Conservation (phyloP, 2,113 vertebrate genomes). For the Peromyscus maniculatus region DNA sequence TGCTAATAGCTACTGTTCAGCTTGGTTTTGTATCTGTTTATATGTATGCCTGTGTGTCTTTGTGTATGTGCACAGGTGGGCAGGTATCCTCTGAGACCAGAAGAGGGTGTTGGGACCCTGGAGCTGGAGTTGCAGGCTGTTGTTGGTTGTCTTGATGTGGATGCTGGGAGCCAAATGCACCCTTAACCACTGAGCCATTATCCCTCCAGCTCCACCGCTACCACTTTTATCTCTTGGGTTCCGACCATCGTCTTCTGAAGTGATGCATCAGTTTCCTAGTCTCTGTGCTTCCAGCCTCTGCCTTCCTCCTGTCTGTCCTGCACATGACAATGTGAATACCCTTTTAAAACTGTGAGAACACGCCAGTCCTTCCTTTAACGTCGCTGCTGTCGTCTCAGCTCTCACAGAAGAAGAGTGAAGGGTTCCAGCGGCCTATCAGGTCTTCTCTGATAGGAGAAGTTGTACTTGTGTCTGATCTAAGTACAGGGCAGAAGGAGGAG, state of each 20-base stretch:
- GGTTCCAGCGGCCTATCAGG: background rate
- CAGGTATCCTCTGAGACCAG: background rate
- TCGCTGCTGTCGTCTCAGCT: background rate
- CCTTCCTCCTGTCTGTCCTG: background rate
- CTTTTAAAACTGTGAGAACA: constrained; percentile 29
- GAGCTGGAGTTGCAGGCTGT: background rate
- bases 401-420: background rate
- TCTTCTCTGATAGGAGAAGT: background rate
- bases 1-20: background rate
- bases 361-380: background rate
- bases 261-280: background rate
- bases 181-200: background rate
- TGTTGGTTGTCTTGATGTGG: background rate
- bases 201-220: background rate
- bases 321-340: background rate
- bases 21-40: background rate
- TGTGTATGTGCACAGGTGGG: background rate
- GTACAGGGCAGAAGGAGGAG: background rate
- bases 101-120: background rate
- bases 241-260: background rate
- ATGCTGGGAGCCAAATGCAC: background rate
- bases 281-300: constrained; percentile 1
- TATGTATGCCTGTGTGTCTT: background rate
- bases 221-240: background rate
- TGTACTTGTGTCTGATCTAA: background rate